phyloP scores from a whole-genome alignment of 2,113 vertebrate species.

The Myrmecobius fasciatus region DNA sequence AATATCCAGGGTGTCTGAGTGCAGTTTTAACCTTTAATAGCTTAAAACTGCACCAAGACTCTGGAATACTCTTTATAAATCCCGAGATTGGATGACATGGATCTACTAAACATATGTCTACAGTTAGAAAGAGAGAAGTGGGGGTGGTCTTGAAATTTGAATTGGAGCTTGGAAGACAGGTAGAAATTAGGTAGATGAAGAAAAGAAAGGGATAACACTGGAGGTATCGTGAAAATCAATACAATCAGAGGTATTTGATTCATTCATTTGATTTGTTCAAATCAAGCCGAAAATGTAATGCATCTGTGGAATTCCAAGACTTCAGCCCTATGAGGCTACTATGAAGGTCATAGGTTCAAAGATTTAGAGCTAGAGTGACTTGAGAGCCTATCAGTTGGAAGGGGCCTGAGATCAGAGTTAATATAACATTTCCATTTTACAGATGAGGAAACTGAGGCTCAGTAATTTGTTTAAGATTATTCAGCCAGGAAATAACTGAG shows the following conservation, averaged over 20 bases:
- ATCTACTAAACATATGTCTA: neutral
- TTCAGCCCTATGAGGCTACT: neutral
- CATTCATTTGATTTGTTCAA: too few relatives aligned
- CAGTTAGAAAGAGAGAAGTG: neutral
- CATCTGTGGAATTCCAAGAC: neutral
- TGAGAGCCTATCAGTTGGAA: neutral
- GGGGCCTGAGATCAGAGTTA: neutral
- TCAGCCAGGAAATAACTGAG: neutral
- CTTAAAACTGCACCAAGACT: neutral
- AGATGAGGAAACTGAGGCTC: neutral
- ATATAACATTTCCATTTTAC: neutral
- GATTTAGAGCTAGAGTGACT: neutral
- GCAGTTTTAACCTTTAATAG: neutral
- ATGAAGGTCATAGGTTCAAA: neutral
- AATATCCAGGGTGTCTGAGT: neutral
- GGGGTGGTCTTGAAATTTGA: neutral
- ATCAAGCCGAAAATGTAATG: neutral
- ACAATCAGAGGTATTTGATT: neutral
- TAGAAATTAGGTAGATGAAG: neutral
- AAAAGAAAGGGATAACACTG: neutral
- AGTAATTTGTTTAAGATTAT: neutral
- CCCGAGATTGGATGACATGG: neutral
- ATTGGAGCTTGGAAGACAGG: neutral
- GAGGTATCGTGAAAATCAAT: neutral
- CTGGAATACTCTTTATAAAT: neutral